Base-by-base conservation (phyloP, 2,888 invertebrate species). In the Meliscaeva auricollis region DNA sequence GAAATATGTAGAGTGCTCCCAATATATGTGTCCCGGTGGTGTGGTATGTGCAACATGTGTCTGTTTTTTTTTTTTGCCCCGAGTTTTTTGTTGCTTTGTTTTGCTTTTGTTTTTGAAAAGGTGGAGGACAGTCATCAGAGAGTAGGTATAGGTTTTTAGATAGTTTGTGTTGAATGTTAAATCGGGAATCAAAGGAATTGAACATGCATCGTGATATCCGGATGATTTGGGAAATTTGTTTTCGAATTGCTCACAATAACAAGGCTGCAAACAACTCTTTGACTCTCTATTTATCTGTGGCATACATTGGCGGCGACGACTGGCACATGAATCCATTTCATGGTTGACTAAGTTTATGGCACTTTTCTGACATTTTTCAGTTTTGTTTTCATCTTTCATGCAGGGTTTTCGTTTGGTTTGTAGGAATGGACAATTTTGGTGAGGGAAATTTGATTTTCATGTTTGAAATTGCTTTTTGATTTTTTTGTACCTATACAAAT, bases 161-260 rank as follows among this genome's bases (percentile, higher is more conserved):
- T 56, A 30, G 66, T 46, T 77, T 38, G 17, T 41, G 41, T 69
- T 79, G 64, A 48, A 66, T 66, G 66, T 75, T 75, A 62, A 70
- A 50, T 56, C 26, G 66, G 74, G 84, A 70, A 72, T 79, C 66
- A 68, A 70, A 66, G 64, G 79, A 75, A 68, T 76, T 46, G 77
- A 77, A 80, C 84, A 84, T 84, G 80, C 84, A 80, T 84, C 84
- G 80, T 84, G 84, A 84, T 80, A 84, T 84, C 79, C 84, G 75
- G 84, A 80, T 84, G 79, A 80, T 84, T 84, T 75, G 79, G 84
- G 46, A 80, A 84, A 79, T 84, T 80, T 84, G 79, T 84, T 75
- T 66, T 75, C 48, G 50, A 38, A 38, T 58, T 58, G 54, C 15
- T 30, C 52, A 30, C 26, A 52, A 22, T 26, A 26, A 26, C 26